A percentile compares a stretch with the other conserved stretches of the same genome.
Evolutionary conservation across 2,888 invertebrate species (phyloP).

Genomic region (Thumatha senex): DNA sequence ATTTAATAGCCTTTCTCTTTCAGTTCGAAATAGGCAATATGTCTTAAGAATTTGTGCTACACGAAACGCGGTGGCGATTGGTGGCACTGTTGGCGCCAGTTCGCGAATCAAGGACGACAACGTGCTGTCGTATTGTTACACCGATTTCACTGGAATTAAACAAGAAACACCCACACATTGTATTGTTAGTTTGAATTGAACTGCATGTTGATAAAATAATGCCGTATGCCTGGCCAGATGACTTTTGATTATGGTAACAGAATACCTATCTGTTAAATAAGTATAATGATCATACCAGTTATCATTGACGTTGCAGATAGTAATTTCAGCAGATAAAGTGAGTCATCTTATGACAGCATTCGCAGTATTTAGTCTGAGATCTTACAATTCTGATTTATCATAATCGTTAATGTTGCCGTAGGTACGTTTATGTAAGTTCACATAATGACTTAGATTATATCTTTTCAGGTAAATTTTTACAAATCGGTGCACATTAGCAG

Average conservation of each 20-base stretch:
- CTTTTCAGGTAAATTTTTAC: slow-evolving; percentile 8
- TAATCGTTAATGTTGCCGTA: neutral
- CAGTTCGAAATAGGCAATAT: slow-evolving; percentile 49
- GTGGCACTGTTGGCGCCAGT: slow-evolving; percentile 57
- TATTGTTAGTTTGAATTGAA: slow-evolving; percentile 4
- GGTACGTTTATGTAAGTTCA: too few species aligned
- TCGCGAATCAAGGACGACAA: slow-evolving; percentile 65
- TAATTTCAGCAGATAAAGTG: slow-evolving; percentile 23
- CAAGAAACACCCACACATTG: slow-evolving; percentile 15
- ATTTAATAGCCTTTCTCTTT: slow-evolving; percentile 41
- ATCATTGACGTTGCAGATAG: slow-evolving; percentile 19
- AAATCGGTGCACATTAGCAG: neutral
- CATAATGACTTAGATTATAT: neutral
- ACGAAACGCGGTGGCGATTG: slow-evolving; percentile 31
- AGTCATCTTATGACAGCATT: slow-evolving; percentile 28
- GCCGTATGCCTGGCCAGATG: slow-evolving; percentile 3
- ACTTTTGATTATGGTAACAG: slow-evolving; percentile 19
- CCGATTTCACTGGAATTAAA: slow-evolving; percentile 36
- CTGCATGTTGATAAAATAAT: slow-evolving; percentile 25
- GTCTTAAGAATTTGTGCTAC: slow-evolving; percentile 39
- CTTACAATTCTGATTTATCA: slow-evolving; percentile 34
- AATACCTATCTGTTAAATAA: neutral
- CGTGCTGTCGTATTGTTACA: slow-evolving; percentile 44
- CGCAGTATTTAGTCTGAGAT: slow-evolving; percentile 31
- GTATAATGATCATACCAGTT: too few species aligned